Conservation (phyloP, 2,113 vertebrate genomes). For the Oxygymnocypris stewartii region DNA sequence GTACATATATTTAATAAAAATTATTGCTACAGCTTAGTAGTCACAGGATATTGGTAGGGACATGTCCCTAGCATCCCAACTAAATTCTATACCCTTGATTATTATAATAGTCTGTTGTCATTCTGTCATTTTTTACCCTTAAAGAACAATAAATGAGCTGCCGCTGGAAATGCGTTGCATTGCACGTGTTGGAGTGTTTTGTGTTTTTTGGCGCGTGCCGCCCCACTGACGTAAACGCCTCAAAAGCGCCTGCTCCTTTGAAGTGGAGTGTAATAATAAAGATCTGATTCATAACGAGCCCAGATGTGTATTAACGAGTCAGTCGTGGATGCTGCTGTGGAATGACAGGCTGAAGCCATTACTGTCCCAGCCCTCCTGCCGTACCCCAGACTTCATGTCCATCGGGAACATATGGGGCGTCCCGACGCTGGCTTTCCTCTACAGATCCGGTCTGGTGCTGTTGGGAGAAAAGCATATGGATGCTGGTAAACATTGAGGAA, state of each 20-base stretch:
- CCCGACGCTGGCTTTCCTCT: neutral
- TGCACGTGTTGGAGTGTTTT: neutral
- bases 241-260: conserved; percentile 34
- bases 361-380: neutral
- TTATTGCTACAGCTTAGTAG: no score
- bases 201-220: neutral
- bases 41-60: no score
- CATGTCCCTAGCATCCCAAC: no score
- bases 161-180: neutral
- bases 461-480: neutral
- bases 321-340: conserved; percentile 35
- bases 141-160: neutral
- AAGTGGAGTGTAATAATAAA: conserved; percentile 25
- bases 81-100: neutral
- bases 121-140: neutral
- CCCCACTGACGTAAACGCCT: neutral
- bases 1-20: no score
- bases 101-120: neutral
- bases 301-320: conserved; percentile 52
- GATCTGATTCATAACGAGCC: conserved; percentile 16
- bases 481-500: neutral
- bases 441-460: neutral
- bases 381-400: neutral
- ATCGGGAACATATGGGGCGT: neutral
- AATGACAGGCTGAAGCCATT: conserved; percentile 19